Conservation (phyloP, 1,140 invertebrate species). For the Drosophila fuyamai region DNA sequence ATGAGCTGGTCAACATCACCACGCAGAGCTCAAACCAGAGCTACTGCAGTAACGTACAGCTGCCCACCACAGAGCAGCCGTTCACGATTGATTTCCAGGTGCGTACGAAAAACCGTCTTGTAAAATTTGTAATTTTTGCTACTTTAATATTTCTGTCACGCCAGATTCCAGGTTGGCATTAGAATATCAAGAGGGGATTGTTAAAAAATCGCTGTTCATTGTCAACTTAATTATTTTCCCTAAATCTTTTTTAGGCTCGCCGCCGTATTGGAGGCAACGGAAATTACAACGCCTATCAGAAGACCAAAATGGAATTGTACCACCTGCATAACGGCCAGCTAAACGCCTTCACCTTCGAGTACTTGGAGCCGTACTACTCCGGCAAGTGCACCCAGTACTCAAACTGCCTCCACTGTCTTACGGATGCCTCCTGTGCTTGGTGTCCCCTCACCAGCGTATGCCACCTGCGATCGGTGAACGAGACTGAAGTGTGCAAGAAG, state of each 20-base stretch:
- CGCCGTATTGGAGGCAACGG: conserved; percentile 77
- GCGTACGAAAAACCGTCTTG: neutral
- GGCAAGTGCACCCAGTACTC: conserved; percentile 91
- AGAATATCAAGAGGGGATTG: too few relatives aligned
- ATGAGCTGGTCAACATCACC: conserved; percentile 86
- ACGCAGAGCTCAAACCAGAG: conserved; percentile 89
- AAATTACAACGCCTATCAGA: conserved; percentile 86
- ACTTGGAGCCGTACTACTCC: conserved; percentile 93
- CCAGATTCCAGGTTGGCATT: too few relatives aligned
- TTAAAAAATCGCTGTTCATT: neutral
- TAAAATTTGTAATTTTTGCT: too few relatives aligned
- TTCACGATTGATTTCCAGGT: conserved; percentile 89
- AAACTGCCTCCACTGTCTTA: conserved; percentile 95
- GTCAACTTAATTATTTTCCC: neutral
- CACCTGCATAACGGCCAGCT: conserved; percentile 90
- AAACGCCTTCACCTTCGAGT: conserved; percentile 94
- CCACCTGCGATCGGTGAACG: conserved; percentile 87
- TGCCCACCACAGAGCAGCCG: conserved; percentile 86
- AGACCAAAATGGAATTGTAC: conserved; percentile 92
- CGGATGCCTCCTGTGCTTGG: conserved; percentile 96
- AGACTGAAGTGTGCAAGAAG: conserved; percentile 86
- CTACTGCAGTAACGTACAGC: conserved; percentile 87
- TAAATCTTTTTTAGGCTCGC: conserved; percentile 85
- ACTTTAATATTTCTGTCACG: too few relatives aligned
- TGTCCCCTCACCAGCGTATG: conserved; percentile 90